These are phyloP conservation scores for Stenichneumon culpator DNA, from an alignment of 2,888 invertebrate species.

Conservation along the genomic window DNA sequence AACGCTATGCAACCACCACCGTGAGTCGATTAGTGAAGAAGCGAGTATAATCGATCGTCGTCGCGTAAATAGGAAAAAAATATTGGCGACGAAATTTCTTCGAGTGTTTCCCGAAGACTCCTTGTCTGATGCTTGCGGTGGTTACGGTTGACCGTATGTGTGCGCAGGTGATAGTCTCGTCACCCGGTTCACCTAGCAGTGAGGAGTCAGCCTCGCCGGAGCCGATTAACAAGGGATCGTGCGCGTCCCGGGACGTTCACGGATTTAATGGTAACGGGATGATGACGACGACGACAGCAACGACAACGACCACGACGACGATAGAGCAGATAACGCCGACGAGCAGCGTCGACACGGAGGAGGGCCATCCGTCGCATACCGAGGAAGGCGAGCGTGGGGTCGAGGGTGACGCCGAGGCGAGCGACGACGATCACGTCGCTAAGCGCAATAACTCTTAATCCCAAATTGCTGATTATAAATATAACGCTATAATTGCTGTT, in stretches of 20 bases:
- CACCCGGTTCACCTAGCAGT: constrained; percentile 95
- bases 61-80: neutral
- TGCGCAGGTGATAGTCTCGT: constrained; percentile 88
- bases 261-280: constrained; percentile 66
- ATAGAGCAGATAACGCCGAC: constrained; percentile 87
- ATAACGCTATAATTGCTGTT: constrained; percentile 56
- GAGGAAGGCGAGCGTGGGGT: constrained; percentile 87
- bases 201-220: constrained; percentile 93
- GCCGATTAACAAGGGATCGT: constrained; percentile 89
- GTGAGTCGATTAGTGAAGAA: neutral
- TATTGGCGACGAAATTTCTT: constrained; percentile 3
- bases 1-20: constrained; percentile 20
- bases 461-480: constrained; percentile 39
- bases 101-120: neutral
- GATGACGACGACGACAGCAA: constrained; percentile 85
- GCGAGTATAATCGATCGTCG: neutral
- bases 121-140: constrained; percentile 39
- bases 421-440: constrained; percentile 84
- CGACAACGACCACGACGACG: constrained; percentile 69
- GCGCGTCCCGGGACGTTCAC: constrained; percentile 79
- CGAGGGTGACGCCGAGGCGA: constrained; percentile 87
- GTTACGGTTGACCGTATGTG: constrained; percentile 51
- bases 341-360: constrained; percentile 88
- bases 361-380: constrained; percentile 85
- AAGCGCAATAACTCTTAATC: constrained; percentile 72